Percentiles rank a stretch among this genome's conserved stretches.
Evolutionary conservation across 2,113 vertebrate species (phyloP).

Genomic region (Mastomys coucha): DNA sequence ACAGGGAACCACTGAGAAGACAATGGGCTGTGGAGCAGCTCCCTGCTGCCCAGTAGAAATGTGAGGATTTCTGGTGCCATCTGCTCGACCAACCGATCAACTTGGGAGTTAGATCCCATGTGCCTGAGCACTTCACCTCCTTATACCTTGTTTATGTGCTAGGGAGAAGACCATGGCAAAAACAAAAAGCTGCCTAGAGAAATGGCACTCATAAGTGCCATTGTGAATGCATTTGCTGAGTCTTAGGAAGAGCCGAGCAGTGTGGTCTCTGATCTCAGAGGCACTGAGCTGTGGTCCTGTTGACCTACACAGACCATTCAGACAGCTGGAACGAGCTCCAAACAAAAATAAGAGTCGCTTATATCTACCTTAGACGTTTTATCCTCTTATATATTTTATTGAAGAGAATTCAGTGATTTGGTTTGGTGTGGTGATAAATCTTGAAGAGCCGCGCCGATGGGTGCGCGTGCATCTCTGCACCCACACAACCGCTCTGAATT

Average conservation of each 20-base stretch:
- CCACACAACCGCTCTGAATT: too few relatives aligned
- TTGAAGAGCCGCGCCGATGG: too few relatives aligned
- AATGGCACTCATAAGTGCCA: not conserved
- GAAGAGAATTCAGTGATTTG: not conserved
- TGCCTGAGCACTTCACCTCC: not conserved
- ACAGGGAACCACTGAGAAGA: slow-evolving; percentile 73
- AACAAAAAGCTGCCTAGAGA: not conserved
- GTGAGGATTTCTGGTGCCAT: slow-evolving; percentile 71
- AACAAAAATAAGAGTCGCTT: not conserved
- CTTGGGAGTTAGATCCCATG: slow-evolving; percentile 46
- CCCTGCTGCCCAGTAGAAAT: not conserved
- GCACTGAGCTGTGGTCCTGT: not conserved
- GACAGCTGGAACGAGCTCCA: not conserved
- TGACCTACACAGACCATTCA: not conserved
- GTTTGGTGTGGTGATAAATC: not conserved
- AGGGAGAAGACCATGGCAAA: not conserved
- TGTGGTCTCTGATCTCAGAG: not conserved
- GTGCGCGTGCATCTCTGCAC: too few relatives aligned
- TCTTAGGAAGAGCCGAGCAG: not conserved
- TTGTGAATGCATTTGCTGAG: not conserved
- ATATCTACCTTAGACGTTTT: not conserved
- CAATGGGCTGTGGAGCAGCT: slow-evolving; percentile 40
- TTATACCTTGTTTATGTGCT: not conserved
- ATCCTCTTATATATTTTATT: not conserved
- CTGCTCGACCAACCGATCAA: slow-evolving; percentile 73